Base-by-base conservation (phyloP, 64 coral and sea anemone genomes). In the Orbicella faveolata region DNA sequence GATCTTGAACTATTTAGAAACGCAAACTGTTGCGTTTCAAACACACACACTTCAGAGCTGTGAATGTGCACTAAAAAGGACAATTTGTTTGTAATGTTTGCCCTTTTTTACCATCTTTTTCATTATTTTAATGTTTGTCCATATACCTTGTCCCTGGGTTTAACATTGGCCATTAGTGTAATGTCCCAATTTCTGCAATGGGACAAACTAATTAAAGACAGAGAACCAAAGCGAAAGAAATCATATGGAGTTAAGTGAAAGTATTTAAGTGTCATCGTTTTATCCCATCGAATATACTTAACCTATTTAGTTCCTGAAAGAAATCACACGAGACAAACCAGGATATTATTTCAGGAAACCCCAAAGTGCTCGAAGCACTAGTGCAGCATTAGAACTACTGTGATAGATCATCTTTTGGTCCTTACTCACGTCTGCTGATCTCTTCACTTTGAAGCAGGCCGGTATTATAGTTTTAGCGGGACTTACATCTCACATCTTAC, bases 51-150 rank as follows among this genome's bases (percentile, higher is more conserved):
- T 64, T 14, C n/a, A 52, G 14, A 26, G 36, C 63, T 48, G 61
- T 83, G 41, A 19, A 15, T 51, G 19, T 34, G 62, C 64, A 36
- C 35, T 82, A 82, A 36, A 82, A 82, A 59, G 55, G 57, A 15
- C 61, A 64, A 82, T 72, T 73, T 70, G 36, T 72, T 85, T 72
- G 65, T 72, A 48, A 72, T 69, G 65, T 85, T 83, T 69, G 81
- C 10, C 19, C 66, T 84, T 69, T 55, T 55, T 30, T 30, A 30
- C 30, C 30, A 30, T 30, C 30, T 30, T 30, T 30, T 0, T 30
- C 30, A 30, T 30, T 30, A 30, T 30, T 79, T 63, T 35, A 57
- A 70, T 85, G 37, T 69, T n/a, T 85, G 82, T 52, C 63, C 65
- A 51, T 26, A 9, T 72, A 36, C 65, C 44, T 66, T 65, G 65